These are phyloP conservation scores for Bombylius major DNA, from an alignment of 2,888 invertebrate species.

Conservation along the genomic window DNA sequence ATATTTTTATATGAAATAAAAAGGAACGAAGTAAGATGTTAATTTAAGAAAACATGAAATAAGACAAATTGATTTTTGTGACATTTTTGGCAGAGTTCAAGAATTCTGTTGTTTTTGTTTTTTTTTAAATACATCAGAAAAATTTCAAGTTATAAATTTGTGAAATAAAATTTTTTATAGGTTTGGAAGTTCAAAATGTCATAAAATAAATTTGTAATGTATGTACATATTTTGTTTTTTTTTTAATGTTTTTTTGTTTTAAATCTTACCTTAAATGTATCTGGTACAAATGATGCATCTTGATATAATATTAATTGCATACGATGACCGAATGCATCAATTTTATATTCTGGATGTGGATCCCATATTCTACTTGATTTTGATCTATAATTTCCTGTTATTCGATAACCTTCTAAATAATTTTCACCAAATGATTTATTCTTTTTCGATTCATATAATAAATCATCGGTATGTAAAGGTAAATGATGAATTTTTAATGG, in stretches of 20 bases:
- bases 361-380: slow-evolving; percentile 53
- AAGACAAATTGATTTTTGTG: too few relatives aligned
- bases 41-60: too few relatives aligned
- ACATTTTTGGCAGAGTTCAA: too few relatives aligned
- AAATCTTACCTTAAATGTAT: slow-evolving; percentile 26
- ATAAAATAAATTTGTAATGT: background rate
- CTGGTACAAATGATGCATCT: slow-evolving; percentile 31
- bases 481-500: slow-evolving; percentile 45
- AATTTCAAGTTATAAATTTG: too few relatives aligned
- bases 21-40: too few relatives aligned
- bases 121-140: too few relatives aligned
- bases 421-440: slow-evolving; percentile 23
- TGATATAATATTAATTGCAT: slow-evolving; percentile 31
- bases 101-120: too few relatives aligned
- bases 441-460: slow-evolving; percentile 40
- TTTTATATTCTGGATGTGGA: slow-evolving; percentile 57
- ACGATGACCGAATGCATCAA: slow-evolving; percentile 47
- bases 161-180: too few relatives aligned
- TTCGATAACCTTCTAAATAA: slow-evolving; percentile 37
- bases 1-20: too few relatives aligned
- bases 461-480: slow-evolving; percentile 43
- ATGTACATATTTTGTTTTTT: too few relatives aligned
- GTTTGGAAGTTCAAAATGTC: too few relatives aligned
- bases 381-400: slow-evolving; percentile 53
- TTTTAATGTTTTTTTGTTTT: too few relatives aligned